Conservation (phyloP, 2,113 vertebrate species). For the Mesitornis unicolor region DNA sequence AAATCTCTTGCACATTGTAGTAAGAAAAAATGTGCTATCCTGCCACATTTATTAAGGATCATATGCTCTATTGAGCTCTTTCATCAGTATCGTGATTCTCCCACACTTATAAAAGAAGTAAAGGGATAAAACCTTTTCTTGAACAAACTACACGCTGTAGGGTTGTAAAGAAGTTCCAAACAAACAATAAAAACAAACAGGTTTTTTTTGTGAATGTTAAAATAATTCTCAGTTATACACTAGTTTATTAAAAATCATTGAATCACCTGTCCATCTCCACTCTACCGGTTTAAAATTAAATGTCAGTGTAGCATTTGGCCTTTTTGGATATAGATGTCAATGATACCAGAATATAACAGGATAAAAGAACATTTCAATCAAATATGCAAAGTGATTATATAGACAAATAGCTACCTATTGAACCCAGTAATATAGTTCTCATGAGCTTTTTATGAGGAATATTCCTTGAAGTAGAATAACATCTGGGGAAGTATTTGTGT, state of each 20-base stretch:
- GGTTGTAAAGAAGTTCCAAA: background rate
- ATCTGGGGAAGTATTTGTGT: constrained; percentile 37
- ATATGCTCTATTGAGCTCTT: background rate
- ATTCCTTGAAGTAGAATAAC: constrained; percentile 1
- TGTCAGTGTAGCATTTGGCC: background rate
- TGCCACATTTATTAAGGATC: background rate
- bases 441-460: background rate
- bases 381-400: background rate
- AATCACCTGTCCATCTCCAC: background rate
- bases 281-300: background rate
- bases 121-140: background rate
- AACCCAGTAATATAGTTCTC: background rate
- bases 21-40: background rate
- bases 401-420: background rate
- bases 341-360: background rate
- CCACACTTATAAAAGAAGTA: background rate
- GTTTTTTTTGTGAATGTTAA: background rate
- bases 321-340: background rate
- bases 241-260: background rate
- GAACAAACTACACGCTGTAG: background rate
- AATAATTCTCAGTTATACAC: background rate
- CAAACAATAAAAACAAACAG: background rate
- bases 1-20: background rate
- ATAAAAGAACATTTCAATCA: background rate
- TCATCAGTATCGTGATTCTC: background rate